Conservation (phyloP, 2,888 invertebrate species). For the Dryocosmus kuriphilus region DNA sequence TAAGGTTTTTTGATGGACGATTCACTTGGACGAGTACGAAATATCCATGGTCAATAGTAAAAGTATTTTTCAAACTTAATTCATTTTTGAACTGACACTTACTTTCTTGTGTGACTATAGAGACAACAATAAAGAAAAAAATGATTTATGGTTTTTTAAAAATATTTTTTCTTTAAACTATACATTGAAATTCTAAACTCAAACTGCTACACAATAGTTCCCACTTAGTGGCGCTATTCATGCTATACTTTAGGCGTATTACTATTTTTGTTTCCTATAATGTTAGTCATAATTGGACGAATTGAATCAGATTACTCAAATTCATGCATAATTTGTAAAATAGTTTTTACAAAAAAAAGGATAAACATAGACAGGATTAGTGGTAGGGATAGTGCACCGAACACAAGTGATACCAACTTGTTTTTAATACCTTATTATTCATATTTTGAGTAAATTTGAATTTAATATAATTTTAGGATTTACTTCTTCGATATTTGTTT, state of each 20-base stretch:
- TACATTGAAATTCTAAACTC: too few relatives aligned
- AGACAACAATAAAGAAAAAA: too few relatives aligned
- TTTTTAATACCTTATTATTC: background rate
- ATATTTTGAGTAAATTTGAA: background rate
- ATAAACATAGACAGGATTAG: background rate
- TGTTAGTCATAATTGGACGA: background rate
- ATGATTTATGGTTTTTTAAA: too few relatives aligned
- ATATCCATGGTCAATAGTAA: background rate
- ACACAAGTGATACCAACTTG: background rate
- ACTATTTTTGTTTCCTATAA: background rate
- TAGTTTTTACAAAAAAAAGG: background rate
- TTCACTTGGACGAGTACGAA: conserved; percentile 4
- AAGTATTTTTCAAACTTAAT: background rate
- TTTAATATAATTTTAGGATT: too few relatives aligned
- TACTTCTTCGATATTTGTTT: too few relatives aligned
- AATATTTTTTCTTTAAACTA: too few relatives aligned
- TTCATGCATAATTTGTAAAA: background rate
- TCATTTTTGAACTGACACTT: too few relatives aligned
- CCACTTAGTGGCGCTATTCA: background rate
- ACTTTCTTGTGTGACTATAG: too few relatives aligned
- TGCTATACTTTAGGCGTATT: background rate
- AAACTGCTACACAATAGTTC: too few relatives aligned
- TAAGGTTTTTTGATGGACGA: background rate
- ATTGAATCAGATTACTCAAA: background rate
- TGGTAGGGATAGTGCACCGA: background rate